Conservation (phyloP, 2,888 invertebrate species). For the Lottia gigantea region DNA sequence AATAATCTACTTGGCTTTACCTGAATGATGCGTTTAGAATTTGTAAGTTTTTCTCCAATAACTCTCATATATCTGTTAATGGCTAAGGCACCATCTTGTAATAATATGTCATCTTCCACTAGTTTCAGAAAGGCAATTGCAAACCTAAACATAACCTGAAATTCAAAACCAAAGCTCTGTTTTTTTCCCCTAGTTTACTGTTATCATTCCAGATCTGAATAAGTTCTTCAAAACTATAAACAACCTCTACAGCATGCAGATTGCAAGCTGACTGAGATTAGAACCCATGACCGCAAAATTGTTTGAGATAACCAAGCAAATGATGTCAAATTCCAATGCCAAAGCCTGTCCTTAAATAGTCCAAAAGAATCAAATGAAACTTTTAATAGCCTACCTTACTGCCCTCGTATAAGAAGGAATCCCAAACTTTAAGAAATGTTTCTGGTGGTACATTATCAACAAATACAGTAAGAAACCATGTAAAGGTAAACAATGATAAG, state of each 20-base stretch:
- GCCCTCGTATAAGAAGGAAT: conserved; percentile 72
- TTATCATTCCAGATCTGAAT: no score
- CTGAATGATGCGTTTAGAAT: conserved; percentile 54
- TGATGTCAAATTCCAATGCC: no score
- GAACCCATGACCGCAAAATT: no score
- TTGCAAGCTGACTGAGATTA: no score
- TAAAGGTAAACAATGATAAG: conserved; percentile 71
- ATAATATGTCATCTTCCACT: conserved; percentile 59
- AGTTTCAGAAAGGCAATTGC: conserved; percentile 66
- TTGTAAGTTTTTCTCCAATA: conserved; percentile 60
- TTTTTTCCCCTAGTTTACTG: no score
- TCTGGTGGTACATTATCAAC: conserved; percentile 72
- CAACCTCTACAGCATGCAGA: no score
- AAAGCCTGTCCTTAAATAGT: no score
- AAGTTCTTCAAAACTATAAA: no score
- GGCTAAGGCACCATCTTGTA: conserved; percentile 28
- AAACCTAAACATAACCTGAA: conserved; percentile 67
- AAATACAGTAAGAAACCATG: conserved; percentile 73
- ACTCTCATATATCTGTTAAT: conserved; percentile 53
- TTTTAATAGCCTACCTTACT: conserved; percentile 68
- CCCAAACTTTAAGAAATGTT: conserved; percentile 72
- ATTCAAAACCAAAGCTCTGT: background rate
- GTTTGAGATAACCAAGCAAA: no score
- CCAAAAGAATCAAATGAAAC: no score
- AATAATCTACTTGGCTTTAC: conserved; percentile 30